A percentile compares a stretch with the other conserved stretches of the same genome.
Conservation (phyloP, 2,888 invertebrate genomes). For the Melieria picta region DNA sequence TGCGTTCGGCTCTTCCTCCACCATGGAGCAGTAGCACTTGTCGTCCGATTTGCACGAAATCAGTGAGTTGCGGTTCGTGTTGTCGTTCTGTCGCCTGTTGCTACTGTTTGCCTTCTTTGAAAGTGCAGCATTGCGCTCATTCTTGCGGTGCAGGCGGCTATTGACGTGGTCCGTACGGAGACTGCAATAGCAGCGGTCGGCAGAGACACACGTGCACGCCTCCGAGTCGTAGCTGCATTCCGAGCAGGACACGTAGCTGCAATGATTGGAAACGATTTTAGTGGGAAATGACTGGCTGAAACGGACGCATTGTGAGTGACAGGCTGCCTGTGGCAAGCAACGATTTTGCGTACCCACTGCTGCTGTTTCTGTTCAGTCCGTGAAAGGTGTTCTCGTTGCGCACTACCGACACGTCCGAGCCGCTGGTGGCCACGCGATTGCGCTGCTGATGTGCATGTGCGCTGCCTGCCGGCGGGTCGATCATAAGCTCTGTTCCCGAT, state of each 20-base stretch:
- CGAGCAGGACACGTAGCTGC: conserved; percentile 82
- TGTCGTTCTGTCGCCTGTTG: neutral
- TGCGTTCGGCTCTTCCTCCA: conserved; percentile 60
- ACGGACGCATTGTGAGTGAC: neutral
- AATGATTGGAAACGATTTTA: conserved; percentile 46
- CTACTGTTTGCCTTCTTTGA: conserved; percentile 39
- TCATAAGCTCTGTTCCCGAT: conserved; percentile 32
- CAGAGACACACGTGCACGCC: conserved; percentile 78
- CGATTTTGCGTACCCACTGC: conserved; percentile 68
- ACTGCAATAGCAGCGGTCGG: conserved; percentile 89
- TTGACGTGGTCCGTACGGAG: conserved; percentile 53
- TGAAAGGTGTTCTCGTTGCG: conserved; percentile 70
- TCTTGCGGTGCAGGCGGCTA: conserved; percentile 53
- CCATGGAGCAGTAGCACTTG: conserved; percentile 75
- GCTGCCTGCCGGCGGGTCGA: conserved; percentile 33
- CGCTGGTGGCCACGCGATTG: conserved; percentile 71
- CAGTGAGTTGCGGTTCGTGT: conserved; percentile 58
- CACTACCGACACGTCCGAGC: conserved; percentile 73
- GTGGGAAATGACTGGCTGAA: too few species aligned
- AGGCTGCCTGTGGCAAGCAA: conserved; percentile 24
- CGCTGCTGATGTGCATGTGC: conserved; percentile 65
- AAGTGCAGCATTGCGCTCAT: conserved; percentile 49
- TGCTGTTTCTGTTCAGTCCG: conserved; percentile 73
- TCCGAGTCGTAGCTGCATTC: conserved; percentile 89
- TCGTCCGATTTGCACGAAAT: conserved; percentile 68